Evolutionary conservation across 2,113 vertebrate species (phyloP), one percentile per base, ranked within the genome.

Genomic region (Gobius niger): DNA sequence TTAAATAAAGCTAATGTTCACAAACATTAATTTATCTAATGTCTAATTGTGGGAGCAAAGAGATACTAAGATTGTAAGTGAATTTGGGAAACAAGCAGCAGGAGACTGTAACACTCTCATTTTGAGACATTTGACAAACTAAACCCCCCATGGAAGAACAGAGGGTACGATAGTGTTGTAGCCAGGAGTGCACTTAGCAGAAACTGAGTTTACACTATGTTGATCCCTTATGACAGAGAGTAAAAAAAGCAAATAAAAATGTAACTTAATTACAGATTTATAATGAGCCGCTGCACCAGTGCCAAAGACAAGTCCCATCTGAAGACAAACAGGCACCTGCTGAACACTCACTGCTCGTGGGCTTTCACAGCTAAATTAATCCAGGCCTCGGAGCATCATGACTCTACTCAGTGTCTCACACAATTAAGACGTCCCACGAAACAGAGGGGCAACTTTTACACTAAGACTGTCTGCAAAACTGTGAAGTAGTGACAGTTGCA

Each of bases 361-460:
- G 91, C 84, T 90, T 93, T 91, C 85, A 91, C 83, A 86, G 88
- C 89, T 91, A 93, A 93, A 93, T 93, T 93, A 93, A 92, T 91
- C 86, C 79, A 88, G 87, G 88, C 92, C 92, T 93, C 90, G 81
- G 92, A 92, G 91, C 91, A 91, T 90, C 89, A 83, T 92, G 91
- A 91, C 88, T 90, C 64, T 76, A 82, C 87, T 85, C 79, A 87
- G 81, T 80, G 80, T 89, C 88, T 85, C 79, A 91, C 84, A 92
- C 93, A 91, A 93, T 92, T 91, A 91, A 91, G 88, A 82, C 86
- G 88, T 92, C 89, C 83, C 78, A 75, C 67, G 78, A 85, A 90
- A 80, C 86, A 84, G 85, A 90, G 89, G 89, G 87, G 87, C 77
- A 81, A 91, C 85, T 88, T 85, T 63, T 63, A 16, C 42, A 13